Evolutionary conservation across 2,888 invertebrate genomes (phyloP).

Genomic region (Xestia xanthographa): DNA sequence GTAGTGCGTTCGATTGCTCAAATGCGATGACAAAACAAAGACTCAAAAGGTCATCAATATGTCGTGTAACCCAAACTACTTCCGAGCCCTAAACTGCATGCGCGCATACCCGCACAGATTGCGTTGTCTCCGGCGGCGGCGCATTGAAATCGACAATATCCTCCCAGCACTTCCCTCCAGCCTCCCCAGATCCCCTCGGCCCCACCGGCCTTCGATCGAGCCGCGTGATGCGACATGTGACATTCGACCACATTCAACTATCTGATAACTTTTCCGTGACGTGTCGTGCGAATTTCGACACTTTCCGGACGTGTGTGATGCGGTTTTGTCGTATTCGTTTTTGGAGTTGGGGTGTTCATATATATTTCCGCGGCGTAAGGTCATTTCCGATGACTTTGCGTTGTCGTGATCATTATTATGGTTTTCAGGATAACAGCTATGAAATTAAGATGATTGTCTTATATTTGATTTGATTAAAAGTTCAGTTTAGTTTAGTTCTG

Average conservation of each 20-base stretch:
- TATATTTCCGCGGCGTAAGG: background rate
- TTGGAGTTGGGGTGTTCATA: background rate
- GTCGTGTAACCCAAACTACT: background rate
- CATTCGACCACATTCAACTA: slow-evolving; percentile 40
- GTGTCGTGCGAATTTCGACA: slow-evolving; percentile 23
- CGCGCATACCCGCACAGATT: slow-evolving; percentile 65
- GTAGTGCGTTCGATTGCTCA: background rate
- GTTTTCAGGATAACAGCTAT: background rate
- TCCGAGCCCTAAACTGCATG: slow-evolving; percentile 51
- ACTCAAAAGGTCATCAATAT: slow-evolving; percentile 1
- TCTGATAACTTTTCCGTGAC: slow-evolving; percentile 45
- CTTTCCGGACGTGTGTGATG: slow-evolving; percentile 2
- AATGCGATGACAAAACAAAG: background rate
- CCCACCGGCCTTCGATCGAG: slow-evolving; percentile 76
- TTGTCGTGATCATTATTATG: too few species aligned
- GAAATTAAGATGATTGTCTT: background rate
- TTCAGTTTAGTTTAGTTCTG: background rate
- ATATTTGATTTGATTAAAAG: background rate
- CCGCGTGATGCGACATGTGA: slow-evolving; percentile 67
- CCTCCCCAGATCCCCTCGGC: slow-evolving; percentile 49
- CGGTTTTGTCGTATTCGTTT: background rate
- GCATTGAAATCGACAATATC: slow-evolving; percentile 83
- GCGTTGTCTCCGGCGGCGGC: slow-evolving; percentile 68
- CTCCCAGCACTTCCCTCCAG: slow-evolving; percentile 75
- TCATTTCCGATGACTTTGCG: background rate